A percentile compares a stretch with the other conserved stretches of the same genome.
Evolutionary conservation across 1,140 invertebrate genomes (phyloP).

Genomic region (Leptoteleia sp.): DNA sequence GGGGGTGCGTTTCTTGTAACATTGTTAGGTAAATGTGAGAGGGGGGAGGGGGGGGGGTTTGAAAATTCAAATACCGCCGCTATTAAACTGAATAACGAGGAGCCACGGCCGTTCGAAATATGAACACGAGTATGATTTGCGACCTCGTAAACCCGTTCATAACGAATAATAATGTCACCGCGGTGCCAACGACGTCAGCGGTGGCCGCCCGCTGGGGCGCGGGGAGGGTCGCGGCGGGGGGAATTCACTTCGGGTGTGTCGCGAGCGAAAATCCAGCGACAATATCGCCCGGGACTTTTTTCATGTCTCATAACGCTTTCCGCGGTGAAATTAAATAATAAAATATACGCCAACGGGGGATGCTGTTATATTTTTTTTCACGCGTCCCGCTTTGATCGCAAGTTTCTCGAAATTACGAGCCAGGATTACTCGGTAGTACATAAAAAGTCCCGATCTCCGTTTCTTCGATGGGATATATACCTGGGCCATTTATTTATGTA

Average conservation of each 20-base stretch:
- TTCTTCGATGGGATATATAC: neutral
- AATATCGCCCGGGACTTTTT: constrained; percentile 79
- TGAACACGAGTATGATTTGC: constrained; percentile 81
- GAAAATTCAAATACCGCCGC: constrained; percentile 81
- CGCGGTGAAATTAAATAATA: constrained; percentile 81
- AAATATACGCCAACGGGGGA: constrained; percentile 78
- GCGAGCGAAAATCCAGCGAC: constrained; percentile 78
- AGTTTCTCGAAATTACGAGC: constrained; percentile 26
- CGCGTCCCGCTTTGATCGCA: constrained; percentile 19
- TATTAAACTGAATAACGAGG: constrained; percentile 82
- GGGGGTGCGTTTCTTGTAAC: constrained; percentile 55
- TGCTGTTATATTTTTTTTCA: constrained; percentile 42
- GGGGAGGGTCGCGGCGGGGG: neutral
- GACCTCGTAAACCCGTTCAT: constrained; percentile 82
- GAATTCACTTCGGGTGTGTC: constrained; percentile 30
- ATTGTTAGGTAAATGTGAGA: constrained; percentile 66
- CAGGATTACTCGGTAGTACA: constrained; percentile 22
- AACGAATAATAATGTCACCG: constrained; percentile 82
- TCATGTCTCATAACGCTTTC: constrained; percentile 79
- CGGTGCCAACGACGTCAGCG: constrained; percentile 59
- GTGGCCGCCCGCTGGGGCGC: constrained; percentile 41
- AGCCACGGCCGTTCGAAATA: constrained; percentile 80
- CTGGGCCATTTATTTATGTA: constrained; percentile 15
- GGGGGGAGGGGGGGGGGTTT: too few relatives aligned
- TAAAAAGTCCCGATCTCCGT: constrained; percentile 20